Percentiles rank a stretch among this genome's conserved stretches.
Conservation (phyloP, 2,113 vertebrate genomes). For the Poicephalus meyeri region DNA sequence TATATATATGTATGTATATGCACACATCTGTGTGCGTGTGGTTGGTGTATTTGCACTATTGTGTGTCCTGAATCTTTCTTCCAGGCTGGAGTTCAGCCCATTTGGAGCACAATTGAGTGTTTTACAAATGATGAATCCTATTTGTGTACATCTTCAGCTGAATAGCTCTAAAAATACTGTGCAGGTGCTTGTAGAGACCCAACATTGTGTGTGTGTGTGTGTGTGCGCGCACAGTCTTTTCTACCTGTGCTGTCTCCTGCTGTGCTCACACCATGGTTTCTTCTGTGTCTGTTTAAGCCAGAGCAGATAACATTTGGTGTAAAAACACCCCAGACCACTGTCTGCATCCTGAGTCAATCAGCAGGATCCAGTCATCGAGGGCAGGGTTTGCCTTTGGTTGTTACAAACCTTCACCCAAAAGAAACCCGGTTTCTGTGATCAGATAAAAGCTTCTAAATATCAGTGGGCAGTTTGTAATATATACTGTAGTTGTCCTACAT, state of each 20-base stretch:
- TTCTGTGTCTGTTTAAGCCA: neutral
- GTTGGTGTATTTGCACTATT: rapidly evolving
- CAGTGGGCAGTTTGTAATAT: neutral
- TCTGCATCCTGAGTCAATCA: neutral
- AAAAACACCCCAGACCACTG: neutral
- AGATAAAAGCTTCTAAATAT: neutral
- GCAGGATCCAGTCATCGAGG: neutral
- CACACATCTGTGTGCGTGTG: rapidly evolving
- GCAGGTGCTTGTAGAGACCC: neutral
- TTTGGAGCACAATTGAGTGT: neutral
- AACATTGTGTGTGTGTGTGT: rapidly evolving
- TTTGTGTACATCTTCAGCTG: neutral
- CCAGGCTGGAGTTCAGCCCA: neutral
- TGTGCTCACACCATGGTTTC: neutral
- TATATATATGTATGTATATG: rapidly evolving
- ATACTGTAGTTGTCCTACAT: neutral
- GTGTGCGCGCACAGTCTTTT: too few relatives aligned
- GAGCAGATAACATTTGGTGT: neutral
- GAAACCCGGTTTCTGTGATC: neutral
- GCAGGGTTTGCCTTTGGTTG: neutral
- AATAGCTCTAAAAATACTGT: neutral
- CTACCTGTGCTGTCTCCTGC: neutral
- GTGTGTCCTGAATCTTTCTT: neutral
- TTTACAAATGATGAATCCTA: neutral
- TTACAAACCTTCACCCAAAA: neutral